Evolutionary conservation across 2,797 vertebrate genomes (phyloP).

Genomic region (Sebastes minor): DNA sequence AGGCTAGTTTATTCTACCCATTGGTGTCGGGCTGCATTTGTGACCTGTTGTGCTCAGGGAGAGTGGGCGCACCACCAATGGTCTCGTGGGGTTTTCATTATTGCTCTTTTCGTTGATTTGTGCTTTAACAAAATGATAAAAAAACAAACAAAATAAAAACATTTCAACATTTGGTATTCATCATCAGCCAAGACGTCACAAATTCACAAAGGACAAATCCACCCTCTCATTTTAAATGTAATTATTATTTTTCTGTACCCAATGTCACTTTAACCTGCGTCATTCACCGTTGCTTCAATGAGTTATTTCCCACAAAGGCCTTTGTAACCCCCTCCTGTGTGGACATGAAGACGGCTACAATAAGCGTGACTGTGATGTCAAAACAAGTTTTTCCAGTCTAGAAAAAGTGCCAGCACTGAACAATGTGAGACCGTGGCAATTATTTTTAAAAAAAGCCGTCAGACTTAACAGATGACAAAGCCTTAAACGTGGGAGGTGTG

Average conservation of each 20-base stretch:
- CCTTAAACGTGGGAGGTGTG: background rate
- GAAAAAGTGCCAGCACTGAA: background rate
- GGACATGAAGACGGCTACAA: background rate
- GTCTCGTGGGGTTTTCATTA: background rate
- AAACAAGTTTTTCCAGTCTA: background rate
- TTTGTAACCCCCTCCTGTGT: background rate
- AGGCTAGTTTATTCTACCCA: slow-evolving; percentile 34
- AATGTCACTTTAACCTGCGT: background rate
- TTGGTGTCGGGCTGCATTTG: slow-evolving; percentile 51
- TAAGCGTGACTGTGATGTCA: background rate
- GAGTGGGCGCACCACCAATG: background rate
- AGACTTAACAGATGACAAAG: background rate
- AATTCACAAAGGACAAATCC: background rate
- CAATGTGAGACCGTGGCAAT: background rate
- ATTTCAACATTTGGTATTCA: background rate
- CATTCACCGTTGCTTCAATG: background rate
- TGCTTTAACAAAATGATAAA: background rate
- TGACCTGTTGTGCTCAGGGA: background rate
- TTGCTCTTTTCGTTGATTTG: background rate
- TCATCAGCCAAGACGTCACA: background rate
- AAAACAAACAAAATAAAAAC: background rate
- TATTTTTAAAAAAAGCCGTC: background rate
- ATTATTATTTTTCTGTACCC: background rate
- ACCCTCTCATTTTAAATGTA: background rate
- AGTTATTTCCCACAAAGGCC: background rate